Percentiles rank a stretch among this genome's conserved stretches.
phyloP scores from a whole-genome alignment of 2,888 invertebrate species.

The Stegana nigrithorax region DNA sequence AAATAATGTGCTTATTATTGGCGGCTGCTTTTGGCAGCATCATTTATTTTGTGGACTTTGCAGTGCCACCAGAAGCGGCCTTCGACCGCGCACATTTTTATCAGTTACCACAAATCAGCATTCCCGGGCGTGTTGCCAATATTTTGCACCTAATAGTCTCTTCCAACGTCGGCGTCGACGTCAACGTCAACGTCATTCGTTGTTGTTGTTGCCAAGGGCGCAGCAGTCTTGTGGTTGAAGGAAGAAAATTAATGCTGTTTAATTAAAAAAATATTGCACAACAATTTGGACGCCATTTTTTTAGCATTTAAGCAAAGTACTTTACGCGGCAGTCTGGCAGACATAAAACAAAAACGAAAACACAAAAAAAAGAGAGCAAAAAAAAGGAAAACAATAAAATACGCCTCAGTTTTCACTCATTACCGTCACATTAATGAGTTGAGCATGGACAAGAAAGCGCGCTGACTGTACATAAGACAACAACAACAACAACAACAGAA shows the following conservation, averaged over 20 bases:
- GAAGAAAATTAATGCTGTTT: conserved; percentile 20
- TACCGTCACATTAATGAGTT: background rate
- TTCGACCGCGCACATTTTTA: background rate
- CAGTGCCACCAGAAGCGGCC: no score
- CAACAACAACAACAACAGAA: no score
- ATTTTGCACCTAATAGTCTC: conserved; percentile 5
- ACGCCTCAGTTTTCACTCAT: conserved; percentile 1
- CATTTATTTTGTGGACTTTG: conserved; percentile 8
- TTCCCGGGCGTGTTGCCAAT: conserved; percentile 13
- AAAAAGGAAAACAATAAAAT: background rate
- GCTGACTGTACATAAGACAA: no score
- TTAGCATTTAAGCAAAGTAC: no score
- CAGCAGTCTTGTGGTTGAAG: no score
- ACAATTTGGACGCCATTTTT: conserved; percentile 12
- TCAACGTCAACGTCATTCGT: no score
- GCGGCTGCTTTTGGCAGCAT: conserved; percentile 10
- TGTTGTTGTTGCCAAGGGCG: no score
- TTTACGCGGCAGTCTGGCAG: no score
- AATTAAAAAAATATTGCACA: conserved; percentile 27
- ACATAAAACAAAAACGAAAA: no score
- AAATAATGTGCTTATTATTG: conserved; percentile 18
- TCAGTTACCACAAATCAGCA: conserved; percentile 3
- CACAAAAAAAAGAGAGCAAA: conserved; percentile 8
- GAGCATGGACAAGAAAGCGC: background rate
- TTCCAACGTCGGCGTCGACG: no score